A percentile compares a stretch with the other conserved stretches of the same genome.
Evolutionary conservation across 2,113 vertebrate species (phyloP).

Genomic region (Catharus fuscescens): DNA sequence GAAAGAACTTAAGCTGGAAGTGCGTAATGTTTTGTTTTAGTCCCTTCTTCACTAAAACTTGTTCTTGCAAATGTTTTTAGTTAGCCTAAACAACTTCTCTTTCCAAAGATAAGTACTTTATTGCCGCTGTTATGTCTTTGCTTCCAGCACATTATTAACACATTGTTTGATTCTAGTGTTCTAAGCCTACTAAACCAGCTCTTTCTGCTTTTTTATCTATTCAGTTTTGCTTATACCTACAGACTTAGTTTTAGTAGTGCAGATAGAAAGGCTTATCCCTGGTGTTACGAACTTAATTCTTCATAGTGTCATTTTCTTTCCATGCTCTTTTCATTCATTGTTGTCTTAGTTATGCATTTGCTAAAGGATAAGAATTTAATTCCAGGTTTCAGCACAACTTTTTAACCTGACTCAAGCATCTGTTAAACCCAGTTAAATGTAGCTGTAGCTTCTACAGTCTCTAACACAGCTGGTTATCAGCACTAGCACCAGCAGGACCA

Average conservation of each 20-base stretch:
- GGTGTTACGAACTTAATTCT: not conserved
- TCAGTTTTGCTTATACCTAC: not conserved
- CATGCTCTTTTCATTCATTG: not conserved
- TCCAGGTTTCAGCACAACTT: not conserved
- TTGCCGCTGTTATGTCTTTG: not conserved
- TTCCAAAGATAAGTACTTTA: not conserved
- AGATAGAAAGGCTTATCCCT: not conserved
- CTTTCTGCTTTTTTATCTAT: not conserved
- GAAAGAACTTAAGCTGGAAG: conserved; percentile 98
- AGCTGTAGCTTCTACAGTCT: not conserved
- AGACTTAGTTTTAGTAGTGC: not conserved
- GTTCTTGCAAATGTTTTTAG: conserved; percentile 52
- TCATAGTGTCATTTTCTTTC: not conserved
- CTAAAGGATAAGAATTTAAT: not conserved
- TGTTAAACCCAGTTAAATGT: not conserved
- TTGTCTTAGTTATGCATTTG: not conserved
- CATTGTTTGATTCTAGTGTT: not conserved
- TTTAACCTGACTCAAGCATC: not conserved
- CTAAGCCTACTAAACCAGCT: conserved; percentile 5
- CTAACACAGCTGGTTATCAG: not conserved
- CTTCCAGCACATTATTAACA: not conserved
- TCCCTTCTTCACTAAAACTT: conserved; percentile 54
- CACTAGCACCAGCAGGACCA: not conserved
- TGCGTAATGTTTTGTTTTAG: conserved; percentile 86
- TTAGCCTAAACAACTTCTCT: conserved; percentile 44